These are phyloP conservation scores for Oscheius sp. DNA, from an alignment of 2,888 invertebrate genomes.

Conservation along the genomic window DNA sequence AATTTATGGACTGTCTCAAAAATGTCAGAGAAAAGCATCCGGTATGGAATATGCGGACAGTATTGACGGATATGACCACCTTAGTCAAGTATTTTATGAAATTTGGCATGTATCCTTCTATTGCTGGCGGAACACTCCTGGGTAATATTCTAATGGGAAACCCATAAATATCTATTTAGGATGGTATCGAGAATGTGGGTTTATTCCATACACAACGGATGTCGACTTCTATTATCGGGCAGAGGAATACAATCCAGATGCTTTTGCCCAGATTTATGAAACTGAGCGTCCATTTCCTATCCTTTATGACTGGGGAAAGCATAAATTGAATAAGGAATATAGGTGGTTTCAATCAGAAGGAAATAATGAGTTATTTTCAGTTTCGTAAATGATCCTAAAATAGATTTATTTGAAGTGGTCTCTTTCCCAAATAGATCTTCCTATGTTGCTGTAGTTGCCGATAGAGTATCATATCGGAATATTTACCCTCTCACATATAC, in stretches of 20 bases:
- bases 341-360: no score
- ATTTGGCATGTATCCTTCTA: neutral
- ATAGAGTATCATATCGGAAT: no score
- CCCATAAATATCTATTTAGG: constrained; percentile 13
- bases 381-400: neutral
- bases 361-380: neutral
- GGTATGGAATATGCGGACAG: neutral
- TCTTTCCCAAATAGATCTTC: neutral
- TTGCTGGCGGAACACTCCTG: neutral
- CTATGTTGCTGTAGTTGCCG: neutral
- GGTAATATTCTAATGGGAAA: neutral
- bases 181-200: constrained; percentile 48
- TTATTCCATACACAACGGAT: constrained; percentile 46
- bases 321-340: no score
- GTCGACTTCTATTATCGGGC: constrained; percentile 41
- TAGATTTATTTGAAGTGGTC: neutral
- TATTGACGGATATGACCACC: neutral
- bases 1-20: neutral
- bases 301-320: neutral
- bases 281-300: neutral
- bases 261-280: constrained; percentile 1
- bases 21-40: neutral
- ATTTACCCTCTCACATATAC: neutral
- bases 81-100: neutral
- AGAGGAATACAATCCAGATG: constrained; percentile 35